Evolutionary conservation across 2,888 invertebrate genomes (phyloP), one percentile per base, ranked within the genome.

Genomic region (Saturnia japonica): DNA sequence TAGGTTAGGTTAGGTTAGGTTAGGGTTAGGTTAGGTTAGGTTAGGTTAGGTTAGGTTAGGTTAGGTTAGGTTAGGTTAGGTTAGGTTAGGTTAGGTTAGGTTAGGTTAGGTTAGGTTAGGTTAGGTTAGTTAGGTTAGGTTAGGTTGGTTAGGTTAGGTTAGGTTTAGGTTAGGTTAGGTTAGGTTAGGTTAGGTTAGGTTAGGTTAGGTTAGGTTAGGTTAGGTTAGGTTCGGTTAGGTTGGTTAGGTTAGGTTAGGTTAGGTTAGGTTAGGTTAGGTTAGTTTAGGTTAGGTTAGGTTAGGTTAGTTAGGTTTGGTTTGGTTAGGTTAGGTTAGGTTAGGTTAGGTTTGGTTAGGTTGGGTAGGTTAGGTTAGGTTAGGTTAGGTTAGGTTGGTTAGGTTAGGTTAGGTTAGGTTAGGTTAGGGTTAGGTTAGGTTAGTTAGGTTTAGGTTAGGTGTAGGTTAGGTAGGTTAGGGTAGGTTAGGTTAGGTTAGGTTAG

Each of bases 271-370:
- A 76, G 76, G 76, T 76, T 76, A 75, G 76, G 75, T 76, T 75
- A 74, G 76, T 74, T 76, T 74, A 75, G 76, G 76, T 76, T 76
- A 76, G 76, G 76, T 76, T 76, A 76, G 76, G 76, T 76, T 76
- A 76, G 76, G 76, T 76, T 76, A 76, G 75, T 72, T 74, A 74
- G 9, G 43, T 4, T 43, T 43, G 9, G 43, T 4, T 9, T 7
- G 76, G 34, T 34, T 34, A 34, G 34, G 34, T 34, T 34, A 34
- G 34, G 34, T 34, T 34, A 34, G 34, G 34, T 34, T 34, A 34
- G 34, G 34, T 34, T 34, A 34, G 34, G 34, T 34, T 34, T 4
- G 34, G 34, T 34, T 34, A 34, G 34, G 34, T 34, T 75, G 75
- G 75, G 74, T 76, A 74, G 74, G 76, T 75, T 76, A 74, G 74